A percentile compares a stretch with the other conserved stretches of the same genome.
Conservation (phyloP, 2,113 vertebrate species). For the Terrapene triunguis region DNA sequence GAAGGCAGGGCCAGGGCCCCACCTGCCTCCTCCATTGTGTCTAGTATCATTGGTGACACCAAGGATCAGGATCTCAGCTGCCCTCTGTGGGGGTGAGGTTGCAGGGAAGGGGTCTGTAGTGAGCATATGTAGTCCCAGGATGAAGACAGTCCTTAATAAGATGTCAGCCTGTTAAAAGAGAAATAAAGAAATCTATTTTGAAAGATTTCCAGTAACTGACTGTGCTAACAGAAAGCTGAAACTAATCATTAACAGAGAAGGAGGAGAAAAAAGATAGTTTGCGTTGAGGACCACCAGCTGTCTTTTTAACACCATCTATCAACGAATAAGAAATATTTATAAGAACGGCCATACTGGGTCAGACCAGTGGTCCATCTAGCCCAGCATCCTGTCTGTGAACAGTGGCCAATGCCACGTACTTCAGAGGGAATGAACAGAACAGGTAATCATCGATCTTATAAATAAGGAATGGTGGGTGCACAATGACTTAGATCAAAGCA, state of each 20-base stretch:
- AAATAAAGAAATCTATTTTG: conserved; percentile 54
- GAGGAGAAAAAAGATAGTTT: conserved; percentile 47
- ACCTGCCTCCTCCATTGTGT: background rate
- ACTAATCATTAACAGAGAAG: conserved; percentile 3
- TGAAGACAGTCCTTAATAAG: conserved; percentile 11
- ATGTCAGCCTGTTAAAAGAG: conserved; percentile 28
- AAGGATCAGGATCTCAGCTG: background rate
- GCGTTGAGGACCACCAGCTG: background rate
- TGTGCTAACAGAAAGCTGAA: background rate
- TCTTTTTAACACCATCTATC: background rate
- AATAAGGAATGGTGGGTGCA: background rate
- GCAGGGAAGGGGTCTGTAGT: background rate
- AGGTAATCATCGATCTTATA: background rate
- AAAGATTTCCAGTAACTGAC: conserved; percentile 17
- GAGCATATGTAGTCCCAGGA: background rate
- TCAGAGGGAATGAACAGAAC: background rate
- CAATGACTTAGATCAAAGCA: background rate
- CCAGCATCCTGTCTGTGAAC: background rate
- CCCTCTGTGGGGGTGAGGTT: background rate
- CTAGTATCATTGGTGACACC: background rate
- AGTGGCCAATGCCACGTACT: background rate
- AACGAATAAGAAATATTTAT: background rate
- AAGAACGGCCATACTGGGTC: no score
- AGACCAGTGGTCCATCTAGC: background rate
- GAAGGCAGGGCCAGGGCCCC: background rate